Evolutionary conservation across 2,113 vertebrate genomes (phyloP).

Genomic region (Epinephelus fuscoguttatus): DNA sequence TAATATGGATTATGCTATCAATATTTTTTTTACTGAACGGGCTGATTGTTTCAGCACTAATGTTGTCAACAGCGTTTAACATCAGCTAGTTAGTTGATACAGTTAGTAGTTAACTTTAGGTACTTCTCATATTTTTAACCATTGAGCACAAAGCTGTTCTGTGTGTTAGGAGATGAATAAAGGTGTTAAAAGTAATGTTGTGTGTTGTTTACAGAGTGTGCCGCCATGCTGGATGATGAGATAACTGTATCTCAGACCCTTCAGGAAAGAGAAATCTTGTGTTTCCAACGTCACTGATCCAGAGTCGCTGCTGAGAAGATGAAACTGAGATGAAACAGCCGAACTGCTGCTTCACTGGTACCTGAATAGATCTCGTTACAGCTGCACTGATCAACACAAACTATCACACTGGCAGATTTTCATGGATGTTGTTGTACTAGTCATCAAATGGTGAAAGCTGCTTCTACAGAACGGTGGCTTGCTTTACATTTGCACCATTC

Average conservation of each 20-base stretch:
- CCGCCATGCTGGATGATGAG: neutral
- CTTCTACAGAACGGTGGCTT: neutral
- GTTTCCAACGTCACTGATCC: neutral
- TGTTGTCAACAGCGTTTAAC: neutral
- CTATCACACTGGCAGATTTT: neutral
- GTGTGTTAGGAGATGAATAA: neutral
- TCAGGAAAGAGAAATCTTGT: neutral
- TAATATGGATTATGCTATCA: neutral
- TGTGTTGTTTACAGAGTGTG: neutral
- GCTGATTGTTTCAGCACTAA: neutral
- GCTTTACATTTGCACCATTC: conserved; percentile 13
- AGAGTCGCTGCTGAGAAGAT: conserved; percentile 9
- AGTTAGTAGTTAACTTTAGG: neutral
- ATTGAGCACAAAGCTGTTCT: conserved; percentile 1
- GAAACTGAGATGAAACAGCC: conserved; percentile 1
- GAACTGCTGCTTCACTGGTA: conserved; percentile 6
- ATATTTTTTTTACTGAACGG: neutral
- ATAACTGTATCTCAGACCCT: neutral
- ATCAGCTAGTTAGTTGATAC: neutral
- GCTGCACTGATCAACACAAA: conserved; percentile 23
- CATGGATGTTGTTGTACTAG: neutral
- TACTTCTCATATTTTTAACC: neutral
- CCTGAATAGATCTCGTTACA: conserved; percentile 23
- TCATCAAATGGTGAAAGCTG: neutral
- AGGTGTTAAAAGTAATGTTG: neutral